Conservation (phyloP, 2,888 invertebrate species). For the Yponomeuta cagnagella region DNA sequence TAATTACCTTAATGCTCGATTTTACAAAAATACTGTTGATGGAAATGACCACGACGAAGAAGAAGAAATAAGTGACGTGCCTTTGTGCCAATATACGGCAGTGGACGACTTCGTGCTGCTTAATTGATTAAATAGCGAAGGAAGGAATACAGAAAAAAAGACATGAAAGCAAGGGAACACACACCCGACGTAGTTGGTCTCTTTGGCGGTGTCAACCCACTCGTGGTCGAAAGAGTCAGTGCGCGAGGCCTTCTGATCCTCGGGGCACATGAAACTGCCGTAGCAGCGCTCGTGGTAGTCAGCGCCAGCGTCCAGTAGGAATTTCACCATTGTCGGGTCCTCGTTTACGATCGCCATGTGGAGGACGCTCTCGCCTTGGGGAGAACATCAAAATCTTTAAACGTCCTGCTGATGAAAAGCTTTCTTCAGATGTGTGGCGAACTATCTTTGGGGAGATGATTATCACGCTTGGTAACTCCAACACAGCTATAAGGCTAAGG, state of each 20-base stretch:
- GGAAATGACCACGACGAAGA: background rate
- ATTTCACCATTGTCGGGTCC: slow-evolving; percentile 98
- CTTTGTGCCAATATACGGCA: background rate
- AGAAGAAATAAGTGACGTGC: background rate
- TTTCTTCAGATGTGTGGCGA: too few species aligned
- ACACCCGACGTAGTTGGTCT: slow-evolving; percentile 91
- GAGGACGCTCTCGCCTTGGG: slow-evolving; percentile 90
- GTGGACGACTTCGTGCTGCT: too few species aligned
- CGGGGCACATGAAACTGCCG: slow-evolving; percentile 98
- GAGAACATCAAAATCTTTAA: background rate
- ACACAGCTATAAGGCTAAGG: too few species aligned
- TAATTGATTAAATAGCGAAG: too few species aligned
- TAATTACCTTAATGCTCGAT: too few species aligned
- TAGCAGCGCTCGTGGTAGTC: slow-evolving; percentile 95
- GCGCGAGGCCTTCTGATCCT: slow-evolving; percentile 95
- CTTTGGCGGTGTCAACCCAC: slow-evolving; percentile 87
- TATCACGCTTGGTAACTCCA: too few species aligned
- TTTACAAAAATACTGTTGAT: too few species aligned
- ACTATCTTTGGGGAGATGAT: too few species aligned
- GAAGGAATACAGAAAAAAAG: background rate
- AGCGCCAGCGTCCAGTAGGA: slow-evolving; percentile 91
- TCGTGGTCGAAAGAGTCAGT: slow-evolving; percentile 93
- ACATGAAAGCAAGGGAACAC: background rate
- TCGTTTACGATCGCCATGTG: slow-evolving; percentile 99
- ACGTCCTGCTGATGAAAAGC: background rate